These are phyloP conservation scores for Chascanopsetta lugubris DNA, from an alignment of 2,113 vertebrate genomes.

Conservation along the genomic window DNA sequence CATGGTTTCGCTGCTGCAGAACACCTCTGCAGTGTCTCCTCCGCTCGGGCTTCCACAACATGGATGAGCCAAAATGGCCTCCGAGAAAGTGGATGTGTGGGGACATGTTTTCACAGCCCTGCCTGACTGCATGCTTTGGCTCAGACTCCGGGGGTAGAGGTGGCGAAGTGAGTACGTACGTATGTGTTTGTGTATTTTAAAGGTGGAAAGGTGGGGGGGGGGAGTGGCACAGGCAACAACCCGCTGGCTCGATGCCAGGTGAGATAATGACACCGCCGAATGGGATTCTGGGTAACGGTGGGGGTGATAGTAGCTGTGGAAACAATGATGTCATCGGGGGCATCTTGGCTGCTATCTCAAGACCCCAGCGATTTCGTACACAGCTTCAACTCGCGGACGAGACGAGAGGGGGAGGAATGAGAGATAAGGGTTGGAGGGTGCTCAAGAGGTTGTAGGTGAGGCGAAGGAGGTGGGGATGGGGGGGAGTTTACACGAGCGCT, in stretches of 20 bases:
- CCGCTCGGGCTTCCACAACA: conserved; percentile 42
- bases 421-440: conserved; percentile 40
- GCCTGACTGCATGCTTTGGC: conserved; percentile 43
- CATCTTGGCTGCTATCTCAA: conserved; percentile 38
- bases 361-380: conserved; percentile 31
- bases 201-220: conserved; percentile 9
- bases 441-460: conserved; percentile 33
- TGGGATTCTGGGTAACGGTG: conserved; percentile 64
- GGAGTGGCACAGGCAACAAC: conserved; percentile 39
- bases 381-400: conserved; percentile 19
- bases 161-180: conserved; percentile 18
- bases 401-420: conserved; percentile 17
- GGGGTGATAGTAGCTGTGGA: conserved; percentile 70
- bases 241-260: conserved; percentile 62
- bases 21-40: conserved; percentile 26
- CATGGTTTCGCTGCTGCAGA: conserved; percentile 31
- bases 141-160: conserved; percentile 32
- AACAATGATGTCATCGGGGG: conserved; percentile 72
- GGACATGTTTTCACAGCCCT: conserved; percentile 58
- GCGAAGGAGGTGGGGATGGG: no score
- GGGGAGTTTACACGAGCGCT: conserved; percentile 41
- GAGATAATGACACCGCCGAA: conserved; percentile 70
- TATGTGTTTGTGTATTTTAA: conserved; percentile 27
- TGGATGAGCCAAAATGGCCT: conserved; percentile 48
- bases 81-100: conserved; percentile 49